Conservation (phyloP, 2,113 vertebrate species). For the Agapornis roseicollis region DNA sequence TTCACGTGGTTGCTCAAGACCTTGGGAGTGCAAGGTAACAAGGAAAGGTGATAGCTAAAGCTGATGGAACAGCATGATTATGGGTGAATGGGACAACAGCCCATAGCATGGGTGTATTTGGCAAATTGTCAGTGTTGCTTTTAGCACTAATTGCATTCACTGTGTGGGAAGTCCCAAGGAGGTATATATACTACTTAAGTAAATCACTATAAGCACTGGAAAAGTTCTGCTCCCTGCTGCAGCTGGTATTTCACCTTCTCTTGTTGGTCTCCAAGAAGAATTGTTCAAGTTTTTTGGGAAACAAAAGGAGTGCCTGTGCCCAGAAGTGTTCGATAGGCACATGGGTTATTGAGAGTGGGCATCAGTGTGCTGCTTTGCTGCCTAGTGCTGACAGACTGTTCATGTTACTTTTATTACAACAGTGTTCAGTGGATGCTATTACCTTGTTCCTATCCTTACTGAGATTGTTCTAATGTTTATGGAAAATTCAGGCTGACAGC, state of each 20-base stretch:
- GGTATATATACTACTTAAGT: background rate
- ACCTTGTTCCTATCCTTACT: background rate
- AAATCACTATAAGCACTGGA: background rate
- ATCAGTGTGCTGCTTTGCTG: background rate
- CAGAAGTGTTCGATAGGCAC: background rate
- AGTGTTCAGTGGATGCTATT: background rate
- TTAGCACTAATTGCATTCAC: background rate
- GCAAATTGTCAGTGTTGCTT: background rate
- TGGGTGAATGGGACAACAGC: background rate
- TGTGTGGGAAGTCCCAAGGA: background rate
- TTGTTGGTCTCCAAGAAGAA: background rate
- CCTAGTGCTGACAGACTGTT: background rate
- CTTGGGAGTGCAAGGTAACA: background rate
- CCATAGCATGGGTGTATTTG: background rate
- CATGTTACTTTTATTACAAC: background rate
- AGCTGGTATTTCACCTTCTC: background rate
- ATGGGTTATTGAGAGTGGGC: background rate
- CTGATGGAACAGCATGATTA: background rate
- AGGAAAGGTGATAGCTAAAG: background rate
- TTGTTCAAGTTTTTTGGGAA: background rate
- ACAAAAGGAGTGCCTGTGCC: background rate
- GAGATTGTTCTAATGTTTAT: background rate
- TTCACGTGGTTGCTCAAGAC: background rate
- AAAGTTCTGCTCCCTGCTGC: background rate
- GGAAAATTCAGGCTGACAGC: background rate